Conservation (phyloP, 2,888 invertebrate species). For the Conchocele bisecta region DNA sequence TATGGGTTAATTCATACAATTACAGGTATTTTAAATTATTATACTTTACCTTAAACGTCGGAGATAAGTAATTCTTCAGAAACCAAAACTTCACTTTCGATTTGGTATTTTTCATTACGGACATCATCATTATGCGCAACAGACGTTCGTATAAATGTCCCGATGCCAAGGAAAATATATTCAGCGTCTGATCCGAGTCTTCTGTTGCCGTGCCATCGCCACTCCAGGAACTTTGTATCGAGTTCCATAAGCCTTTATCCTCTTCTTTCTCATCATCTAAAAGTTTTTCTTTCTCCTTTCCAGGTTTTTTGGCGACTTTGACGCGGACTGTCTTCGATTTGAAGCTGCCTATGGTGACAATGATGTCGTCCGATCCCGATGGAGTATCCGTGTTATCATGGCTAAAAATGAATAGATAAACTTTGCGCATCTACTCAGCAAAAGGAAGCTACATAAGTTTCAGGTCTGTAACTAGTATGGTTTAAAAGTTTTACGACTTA, state of each 20-base stretch:
- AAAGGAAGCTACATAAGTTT: no score
- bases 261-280: slow-evolving; percentile 88
- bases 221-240: slow-evolving; percentile 86
- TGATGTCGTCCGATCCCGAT: slow-evolving; percentile 88
- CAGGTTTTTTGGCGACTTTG: slow-evolving; percentile 93
- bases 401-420: slow-evolving; percentile 82
- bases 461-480: no score
- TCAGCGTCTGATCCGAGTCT: slow-evolving; percentile 83
- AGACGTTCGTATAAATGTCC: slow-evolving; percentile 99
- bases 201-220: slow-evolving; percentile 64
- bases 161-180: slow-evolving; percentile 99
- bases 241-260: slow-evolving; percentile 93
- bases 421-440: no score
- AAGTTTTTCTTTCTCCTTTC: slow-evolving; percentile 93
- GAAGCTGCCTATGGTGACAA: slow-evolving; percentile 89
- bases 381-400: slow-evolving; percentile 91
- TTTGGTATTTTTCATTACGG: slow-evolving; percentile 97
- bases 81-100: slow-evolving; percentile 99
- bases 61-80: slow-evolving; percentile 98
- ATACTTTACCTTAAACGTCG: slow-evolving; percentile 87
- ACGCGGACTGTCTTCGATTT: slow-evolving; percentile 95
- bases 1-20: no score
- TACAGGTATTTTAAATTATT: no score
- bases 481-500: no score
- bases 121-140: slow-evolving; percentile 98